Base-by-base conservation (phyloP, 2,113 vertebrate genomes). In the Prunella fulvescens region DNA sequence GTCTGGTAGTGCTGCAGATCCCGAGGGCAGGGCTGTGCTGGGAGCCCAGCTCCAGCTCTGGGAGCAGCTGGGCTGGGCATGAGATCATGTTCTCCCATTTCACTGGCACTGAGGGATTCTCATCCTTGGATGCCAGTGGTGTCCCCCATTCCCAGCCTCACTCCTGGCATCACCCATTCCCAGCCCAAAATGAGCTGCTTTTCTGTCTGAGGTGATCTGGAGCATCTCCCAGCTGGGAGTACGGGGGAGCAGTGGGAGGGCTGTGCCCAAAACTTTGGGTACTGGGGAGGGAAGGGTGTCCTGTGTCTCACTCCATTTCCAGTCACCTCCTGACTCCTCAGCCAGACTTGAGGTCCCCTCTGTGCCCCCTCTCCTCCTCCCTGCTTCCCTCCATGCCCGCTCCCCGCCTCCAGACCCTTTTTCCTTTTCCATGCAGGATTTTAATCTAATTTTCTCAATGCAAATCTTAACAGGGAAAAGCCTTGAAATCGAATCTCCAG, bases 381-480 rank as follows among this genome's bases (percentile, higher is more conserved):
- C 8, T 1, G 2, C 9, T 44, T n/a, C 60, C 13, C 18, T 45
- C 79, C 35, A 15, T 2, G 23, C 72, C 48, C 0, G 0, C 24
- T 44, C 23, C 22, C 24, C 4, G 14, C 19, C 40, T 77, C 23
- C 42, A 77, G 24, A 24, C 40, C 39, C 44, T 83, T 84, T 85
- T 69, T 42, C 70, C 67, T 77, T 92, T 86, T 7, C 29, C 86
- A 72, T 19, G 70, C 73, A 81, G 95, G 92, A 73, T 84, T 90
- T 96, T 95, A 96, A 97, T 95, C 95, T 96, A 90, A 96, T 96
- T 95, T 95, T 93, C 95, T 90, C 92, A 88, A 93, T 79, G 95
- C 93, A 97, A 96, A 96, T 92, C 89, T 93, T 94, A 91, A 90
- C 67, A 48, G 93, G 87, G 93, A 65, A 62, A 94, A 95, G 54